Evolutionary conservation across 1,140 invertebrate genomes (phyloP), one percentile per base, ranked within the genome.

Genomic region (Microplitis demolitor): DNA sequence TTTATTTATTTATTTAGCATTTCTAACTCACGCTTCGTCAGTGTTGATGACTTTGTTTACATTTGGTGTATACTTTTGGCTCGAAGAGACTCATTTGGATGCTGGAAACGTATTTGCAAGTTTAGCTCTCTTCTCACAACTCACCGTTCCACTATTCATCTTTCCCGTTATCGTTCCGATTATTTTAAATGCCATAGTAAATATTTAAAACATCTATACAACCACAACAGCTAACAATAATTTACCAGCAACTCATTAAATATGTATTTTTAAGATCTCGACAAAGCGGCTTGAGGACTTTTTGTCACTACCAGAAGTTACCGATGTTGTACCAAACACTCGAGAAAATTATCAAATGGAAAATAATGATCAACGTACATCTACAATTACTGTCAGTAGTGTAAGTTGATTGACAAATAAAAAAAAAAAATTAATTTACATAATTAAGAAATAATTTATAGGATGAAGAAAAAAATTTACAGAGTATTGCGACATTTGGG

Each of bases 131-230:
- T 94, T 95, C 82, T 94, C 94, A 78, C 94, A 95, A 79, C 85
- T 95, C 3, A 93, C 93, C 0, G 92, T 95, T 0, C 93, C 93
- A 11, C 84, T 95, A 16, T 90, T 94, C 74, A 94, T 95, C 62
- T 91, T 95, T 74, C 94, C 94, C 1, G 90, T 94, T 64, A 93
- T 92, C 4, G 90, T 95, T 33, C 91, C 93, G 3, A 93, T 95
- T 78, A 89, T 94, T 13, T 92, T 95, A 72, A 91, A 91, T 77
- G 93, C 93, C 5, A 86, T 90, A 83, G 93, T 94, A 83, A 91
- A 68, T 66, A 51, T 53, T 64, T 53, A 53, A 35, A 54, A 34
- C 34, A 54, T 54, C 11, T 34, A 4, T 54, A 54, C 33, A 51
- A 11, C 35, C 33, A 64, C 50, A 34, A 45, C 39, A 9, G 39